phyloP scores from a whole-genome alignment of 2,888 invertebrate genomes.

The Tipula vernalis region DNA sequence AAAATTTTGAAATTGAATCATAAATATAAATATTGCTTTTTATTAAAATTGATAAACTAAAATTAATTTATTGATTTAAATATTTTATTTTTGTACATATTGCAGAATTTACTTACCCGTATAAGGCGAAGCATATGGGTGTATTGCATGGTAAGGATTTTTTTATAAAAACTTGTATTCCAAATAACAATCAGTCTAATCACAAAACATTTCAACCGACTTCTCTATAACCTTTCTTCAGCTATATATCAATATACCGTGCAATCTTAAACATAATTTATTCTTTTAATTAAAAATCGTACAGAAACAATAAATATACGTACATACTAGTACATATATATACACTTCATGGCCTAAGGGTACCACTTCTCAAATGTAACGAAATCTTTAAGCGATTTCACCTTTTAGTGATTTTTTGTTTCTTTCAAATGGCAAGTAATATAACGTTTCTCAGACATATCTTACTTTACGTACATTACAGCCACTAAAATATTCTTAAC shows the following conservation, averaged over 20 bases:
- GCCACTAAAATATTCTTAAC: too few species aligned
- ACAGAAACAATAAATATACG: not conserved
- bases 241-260: not conserved
- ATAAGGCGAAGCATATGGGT: not conserved
- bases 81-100: not conserved
- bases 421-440: not conserved
- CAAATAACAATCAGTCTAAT: not conserved
- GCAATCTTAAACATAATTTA: not conserved
- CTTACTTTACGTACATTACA: not conserved
- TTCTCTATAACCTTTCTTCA: not conserved
- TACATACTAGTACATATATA: not conserved
- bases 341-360: not conserved
- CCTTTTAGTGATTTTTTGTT: not conserved
- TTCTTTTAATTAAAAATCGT: not conserved
- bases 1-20: not conserved
- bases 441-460: not conserved
- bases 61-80: not conserved
- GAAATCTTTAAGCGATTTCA: not conserved
- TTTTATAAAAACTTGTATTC: not conserved
- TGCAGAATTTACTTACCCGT: not conserved
- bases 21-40: constrained; percentile 4
- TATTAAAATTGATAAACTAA: not conserved
- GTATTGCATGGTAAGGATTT: not conserved
- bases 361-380: not conserved
- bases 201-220: not conserved